Evolutionary conservation across 1,140 invertebrate species (phyloP).

Genomic region (Chlorops oryzae): DNA sequence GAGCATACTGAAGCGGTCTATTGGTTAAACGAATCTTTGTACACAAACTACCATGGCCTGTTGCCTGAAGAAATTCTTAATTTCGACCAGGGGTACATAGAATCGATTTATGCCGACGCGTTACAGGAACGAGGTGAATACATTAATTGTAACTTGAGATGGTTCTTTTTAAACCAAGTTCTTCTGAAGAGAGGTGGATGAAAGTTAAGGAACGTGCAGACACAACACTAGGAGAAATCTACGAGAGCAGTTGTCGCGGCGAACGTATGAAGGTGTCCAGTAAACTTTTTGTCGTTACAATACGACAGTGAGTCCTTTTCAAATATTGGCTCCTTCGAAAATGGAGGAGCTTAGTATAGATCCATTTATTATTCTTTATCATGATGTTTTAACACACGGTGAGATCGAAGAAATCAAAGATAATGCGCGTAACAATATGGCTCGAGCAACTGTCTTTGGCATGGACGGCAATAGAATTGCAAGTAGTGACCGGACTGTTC

Average conservation of each 20-base stretch:
- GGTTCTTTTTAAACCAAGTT: too few species aligned
- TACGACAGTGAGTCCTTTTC: conserved; percentile 63
- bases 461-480: conserved; percentile 72
- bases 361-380: conserved; percentile 82
- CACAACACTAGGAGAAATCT: too few species aligned
- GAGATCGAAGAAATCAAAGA: conserved; percentile 86
- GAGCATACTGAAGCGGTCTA: not conserved
- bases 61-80: not conserved
- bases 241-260: conserved; percentile 85
- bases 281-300: conserved; percentile 74
- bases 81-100: not conserved
- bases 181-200: too few species aligned
- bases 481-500: conserved; percentile 85
- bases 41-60: not conserved
- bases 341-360: conserved; percentile 79
- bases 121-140: conserved; percentile 5
- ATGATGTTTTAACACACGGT: conserved; percentile 77
- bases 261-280: conserved; percentile 54
- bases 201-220: too few species aligned
- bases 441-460: conserved; percentile 74
- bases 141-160: too few species aligned
- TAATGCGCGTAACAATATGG: conserved; percentile 78
- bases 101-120: conserved; percentile 6
- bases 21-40: conserved; percentile 7
- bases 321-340: conserved; percentile 81